These are phyloP conservation scores for Hylaea fasciaria DNA, from an alignment of 2,888 invertebrate species.

Conservation along the genomic window DNA sequence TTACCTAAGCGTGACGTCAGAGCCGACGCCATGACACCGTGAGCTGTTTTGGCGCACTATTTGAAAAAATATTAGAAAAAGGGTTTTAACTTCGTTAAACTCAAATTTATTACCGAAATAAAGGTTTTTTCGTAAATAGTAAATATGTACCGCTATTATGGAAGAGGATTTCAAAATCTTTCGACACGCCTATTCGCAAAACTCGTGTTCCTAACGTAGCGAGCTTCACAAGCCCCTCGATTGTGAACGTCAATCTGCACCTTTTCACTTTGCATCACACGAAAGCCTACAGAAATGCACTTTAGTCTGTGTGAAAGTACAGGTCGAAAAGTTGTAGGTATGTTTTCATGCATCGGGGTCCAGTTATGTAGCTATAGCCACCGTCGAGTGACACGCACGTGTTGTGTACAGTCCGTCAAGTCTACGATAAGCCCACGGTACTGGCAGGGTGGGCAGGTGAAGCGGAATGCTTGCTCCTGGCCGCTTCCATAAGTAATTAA, in stretches of 20 bases:
- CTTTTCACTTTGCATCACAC: constrained; percentile 3
- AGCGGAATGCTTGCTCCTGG: background rate
- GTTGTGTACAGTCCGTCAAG: constrained; percentile 12
- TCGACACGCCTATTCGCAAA: too few relatives aligned
- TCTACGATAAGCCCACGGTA: constrained; percentile 16
- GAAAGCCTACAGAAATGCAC: background rate
- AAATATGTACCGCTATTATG: too few relatives aligned
- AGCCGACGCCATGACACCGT: too few relatives aligned
- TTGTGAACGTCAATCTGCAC: background rate
- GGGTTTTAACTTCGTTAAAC: too few relatives aligned
- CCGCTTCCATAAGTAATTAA: background rate
- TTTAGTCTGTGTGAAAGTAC: background rate
- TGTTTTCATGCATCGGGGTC: constrained; percentile 3
- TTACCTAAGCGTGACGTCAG: too few relatives aligned
- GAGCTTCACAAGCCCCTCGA: constrained; percentile 16
- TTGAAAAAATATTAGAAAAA: too few relatives aligned
- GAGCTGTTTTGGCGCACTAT: too few relatives aligned
- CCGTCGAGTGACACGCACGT: too few relatives aligned
- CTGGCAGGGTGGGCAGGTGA: background rate
- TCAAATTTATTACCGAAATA: too few relatives aligned
- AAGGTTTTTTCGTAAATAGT: too few relatives aligned
- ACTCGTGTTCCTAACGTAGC: constrained; percentile 67
- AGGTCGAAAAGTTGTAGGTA: constrained; percentile 1
- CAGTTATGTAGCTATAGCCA: constrained; percentile 35
- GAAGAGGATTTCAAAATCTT: too few relatives aligned